These are phyloP conservation scores for Crotalus viridis DNA, from an alignment of 2,113 vertebrate species.

Conservation along the genomic window DNA sequence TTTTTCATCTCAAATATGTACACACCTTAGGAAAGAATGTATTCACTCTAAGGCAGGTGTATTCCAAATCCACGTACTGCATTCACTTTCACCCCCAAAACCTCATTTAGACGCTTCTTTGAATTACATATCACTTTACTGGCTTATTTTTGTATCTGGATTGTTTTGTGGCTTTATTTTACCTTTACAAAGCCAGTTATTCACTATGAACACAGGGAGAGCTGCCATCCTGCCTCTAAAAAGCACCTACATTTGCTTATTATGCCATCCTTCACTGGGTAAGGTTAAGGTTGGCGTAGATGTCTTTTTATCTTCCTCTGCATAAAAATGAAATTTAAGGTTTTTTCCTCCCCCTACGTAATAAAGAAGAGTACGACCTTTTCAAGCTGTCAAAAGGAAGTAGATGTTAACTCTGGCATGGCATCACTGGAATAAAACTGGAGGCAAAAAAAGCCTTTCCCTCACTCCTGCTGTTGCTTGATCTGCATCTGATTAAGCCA, in stretches of 20 bases:
- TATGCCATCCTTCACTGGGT: background rate
- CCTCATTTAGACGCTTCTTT: background rate
- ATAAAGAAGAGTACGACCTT: slow-evolving; percentile 35
- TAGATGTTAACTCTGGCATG: slow-evolving; percentile 25
- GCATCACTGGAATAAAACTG: slow-evolving; percentile 26
- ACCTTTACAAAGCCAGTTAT: background rate
- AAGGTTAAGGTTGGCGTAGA: slow-evolving; percentile 14
- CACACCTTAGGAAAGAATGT: background rate
- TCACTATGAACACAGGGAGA: background rate
- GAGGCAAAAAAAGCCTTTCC: slow-evolving; percentile 13
- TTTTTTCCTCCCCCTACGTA: slow-evolving; percentile 25
- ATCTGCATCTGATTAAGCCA: background rate
- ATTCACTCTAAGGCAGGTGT: background rate
- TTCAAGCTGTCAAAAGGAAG: slow-evolving; percentile 34
- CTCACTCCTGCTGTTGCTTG: slow-evolving; percentile 20
- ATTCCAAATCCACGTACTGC: background rate
- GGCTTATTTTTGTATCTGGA: background rate
- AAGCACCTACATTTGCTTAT: background rate
- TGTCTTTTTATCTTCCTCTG: slow-evolving; percentile 6
- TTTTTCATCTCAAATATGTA: background rate
- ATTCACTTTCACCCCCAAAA: background rate
- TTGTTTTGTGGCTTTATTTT: background rate
- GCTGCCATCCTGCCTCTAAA: background rate
- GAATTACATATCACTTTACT: background rate
- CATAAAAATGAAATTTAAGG: slow-evolving; percentile 20